These are phyloP conservation scores for Acanthosepion pharaonis DNA, from an alignment of 2,888 invertebrate species.

Conservation along the genomic window DNA sequence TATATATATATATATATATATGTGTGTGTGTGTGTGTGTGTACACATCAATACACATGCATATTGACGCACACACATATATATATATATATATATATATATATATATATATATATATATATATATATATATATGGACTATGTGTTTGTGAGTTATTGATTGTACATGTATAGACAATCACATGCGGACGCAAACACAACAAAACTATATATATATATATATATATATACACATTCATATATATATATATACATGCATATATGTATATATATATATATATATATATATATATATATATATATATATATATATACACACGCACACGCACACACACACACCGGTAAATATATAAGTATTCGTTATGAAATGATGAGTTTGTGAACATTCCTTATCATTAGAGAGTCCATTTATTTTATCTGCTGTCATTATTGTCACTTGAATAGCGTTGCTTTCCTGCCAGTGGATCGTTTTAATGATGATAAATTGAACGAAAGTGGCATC, in stretches of 20 bases:
- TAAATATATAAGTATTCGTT: neutral
- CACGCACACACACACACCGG: too few relatives aligned
- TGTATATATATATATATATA: neutral
- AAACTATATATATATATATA: neutral
- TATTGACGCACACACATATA: too few relatives aligned
- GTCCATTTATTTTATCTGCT: conserved; percentile 33
- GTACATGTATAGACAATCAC: too few relatives aligned
- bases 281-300: neutral
- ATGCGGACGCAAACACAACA: too few relatives aligned
- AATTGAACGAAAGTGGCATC: neutral
- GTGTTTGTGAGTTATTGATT: too few relatives aligned
- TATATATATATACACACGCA: neutral
- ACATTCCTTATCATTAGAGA: neutral
- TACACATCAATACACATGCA: too few relatives aligned
- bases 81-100: too few relatives aligned
- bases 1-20: neutral
- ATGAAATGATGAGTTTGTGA: neutral
- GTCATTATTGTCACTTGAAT: neutral
- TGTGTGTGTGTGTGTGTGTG: too few relatives aligned
- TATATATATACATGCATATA: neutral
- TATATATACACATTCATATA: too few relatives aligned
- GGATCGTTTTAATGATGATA: neutral
- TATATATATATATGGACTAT: too few relatives aligned
- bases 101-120: too few relatives aligned
- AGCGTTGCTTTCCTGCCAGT: neutral